Evolutionary conservation across 2,888 invertebrate species (phyloP).

Genomic region (Lumbricus terrestris): DNA sequence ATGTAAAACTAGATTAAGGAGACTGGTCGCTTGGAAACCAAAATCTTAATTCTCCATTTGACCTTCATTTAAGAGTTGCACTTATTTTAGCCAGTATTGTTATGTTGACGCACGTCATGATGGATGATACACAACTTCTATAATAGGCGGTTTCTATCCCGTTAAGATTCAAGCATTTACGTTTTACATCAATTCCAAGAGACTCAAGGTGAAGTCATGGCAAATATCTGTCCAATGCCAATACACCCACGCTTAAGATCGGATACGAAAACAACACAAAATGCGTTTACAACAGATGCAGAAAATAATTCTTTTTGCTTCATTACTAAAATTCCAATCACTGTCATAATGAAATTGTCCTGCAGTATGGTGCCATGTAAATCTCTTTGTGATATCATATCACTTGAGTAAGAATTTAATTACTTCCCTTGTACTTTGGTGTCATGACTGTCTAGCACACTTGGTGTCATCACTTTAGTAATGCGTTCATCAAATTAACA

Average conservation of each 20-base stretch:
- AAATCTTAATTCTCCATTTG: not conserved
- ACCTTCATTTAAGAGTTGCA: too few relatives aligned
- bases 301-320: not conserved
- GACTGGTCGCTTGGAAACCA: not conserved
- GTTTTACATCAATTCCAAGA: not conserved
- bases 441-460: not conserved
- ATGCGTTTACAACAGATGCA: too few relatives aligned
- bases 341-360: not conserved
- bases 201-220: not conserved
- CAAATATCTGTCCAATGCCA: not conserved
- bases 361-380: not conserved
- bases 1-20: not conserved
- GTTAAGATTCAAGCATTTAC: not conserved
- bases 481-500: too few relatives aligned
- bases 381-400: not conserved
- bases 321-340: not conserved
- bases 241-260: not conserved
- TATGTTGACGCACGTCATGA: not conserved
- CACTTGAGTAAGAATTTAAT: not conserved
- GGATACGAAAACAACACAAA: not conserved
- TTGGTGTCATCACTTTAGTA: too few relatives aligned
- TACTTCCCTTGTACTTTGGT: not conserved
- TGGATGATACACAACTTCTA: not conserved
- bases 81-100: not conserved
- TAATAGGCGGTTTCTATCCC: too few relatives aligned